Evolutionary conservation across 1,140 invertebrate species (phyloP), one percentile per base, ranked within the genome.

Genomic region (Bombus impatiens): DNA sequence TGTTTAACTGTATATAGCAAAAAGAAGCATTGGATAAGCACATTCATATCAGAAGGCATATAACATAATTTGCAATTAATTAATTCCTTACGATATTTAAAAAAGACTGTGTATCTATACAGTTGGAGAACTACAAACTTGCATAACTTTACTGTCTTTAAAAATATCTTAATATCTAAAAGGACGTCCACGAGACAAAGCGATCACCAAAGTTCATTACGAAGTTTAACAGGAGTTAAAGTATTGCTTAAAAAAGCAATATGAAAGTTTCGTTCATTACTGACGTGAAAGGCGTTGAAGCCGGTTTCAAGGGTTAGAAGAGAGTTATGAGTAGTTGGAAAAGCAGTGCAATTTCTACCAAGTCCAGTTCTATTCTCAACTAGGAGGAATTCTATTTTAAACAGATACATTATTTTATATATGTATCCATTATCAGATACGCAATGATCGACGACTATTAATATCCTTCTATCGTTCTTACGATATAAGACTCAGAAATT

Each of bases 181-280:
- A 18, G 25, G 5, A 10, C 18, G 35, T 37, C 83, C 86, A 59
- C 75, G 84, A 86, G 88, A 92, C 90, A 90, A 93, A 93, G 83
- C 87, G 84, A 90, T 91, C 89, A 76, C 44, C 78, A 76, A 93
- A 93, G 90, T 92, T 93, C 86, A 84, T 90, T 87, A 87, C 62
- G 42, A 92, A 92, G 86, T 92, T 88, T 86, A 87, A 86, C 86
- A 74, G 67, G 47, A 32, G 76, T 57, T 53, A 53, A 78, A 85
- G 78, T 87, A 91, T 91, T 88, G 91, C 87, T 91, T 89, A 90
- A 91, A 92, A 92, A 92, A 91, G 87, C 88, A 92, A 91, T 87
- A 90, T 78, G 44, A 88, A 92, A 91, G 88, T 91, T 92, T 86
- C 75, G 84, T 92, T 92, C 91, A 92, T 92, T 92, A 92, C 80